Evolutionary conservation across 2,113 vertebrate species (phyloP), one percentile per base, ranked within the genome.

Genomic region (Sorex araneus): DNA sequence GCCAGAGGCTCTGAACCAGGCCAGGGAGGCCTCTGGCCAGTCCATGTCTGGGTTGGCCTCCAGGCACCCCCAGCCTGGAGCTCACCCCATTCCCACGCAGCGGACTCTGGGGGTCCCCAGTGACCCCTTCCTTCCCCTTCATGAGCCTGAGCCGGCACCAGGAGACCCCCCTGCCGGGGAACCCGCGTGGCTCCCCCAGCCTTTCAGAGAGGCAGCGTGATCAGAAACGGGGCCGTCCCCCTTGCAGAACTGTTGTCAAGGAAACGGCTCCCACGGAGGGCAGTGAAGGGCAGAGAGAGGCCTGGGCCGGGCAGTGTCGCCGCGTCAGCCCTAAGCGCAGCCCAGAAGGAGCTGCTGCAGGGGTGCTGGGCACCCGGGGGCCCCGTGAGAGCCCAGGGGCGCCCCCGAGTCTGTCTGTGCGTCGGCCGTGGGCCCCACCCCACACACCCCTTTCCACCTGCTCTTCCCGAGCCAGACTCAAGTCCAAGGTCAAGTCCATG

Each of bases 211-310:
- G 73, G 88, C 9, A 95, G 97, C 96, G 95, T 81, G 79, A 89
- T 92, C 84, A 86, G 93, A 78, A 89, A 94, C 74, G 66, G 3
- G 74, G 84, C 74, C 47, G 12, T 28, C 90, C 91, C 82, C 97
- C 90, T 78, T 95, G 94, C 84, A 74, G 93, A 94, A 94, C 0
- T 21, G 97, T 96, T 95, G 96, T 89, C 96, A 95, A 40, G 95
- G 96, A 96, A 92, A 95, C 86, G 75, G 82, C 89, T 95, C 96
- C 94, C 57, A 80, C 94, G 92, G 77, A 96, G 96, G 94, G 81
- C 87, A 73, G 69, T 83, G 83, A 50, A 95, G 66, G 67, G 60
- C 60, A 21, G 82, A 84, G 97, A 89, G 80, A 91, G 91, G 87
- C 85, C 88, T 81, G 78, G 88, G 82, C 92, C 94, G 94, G 95